These are phyloP conservation scores for Dicyrtomina minuta DNA, from an alignment of 2,888 invertebrate species.

Conservation along the genomic window DNA sequence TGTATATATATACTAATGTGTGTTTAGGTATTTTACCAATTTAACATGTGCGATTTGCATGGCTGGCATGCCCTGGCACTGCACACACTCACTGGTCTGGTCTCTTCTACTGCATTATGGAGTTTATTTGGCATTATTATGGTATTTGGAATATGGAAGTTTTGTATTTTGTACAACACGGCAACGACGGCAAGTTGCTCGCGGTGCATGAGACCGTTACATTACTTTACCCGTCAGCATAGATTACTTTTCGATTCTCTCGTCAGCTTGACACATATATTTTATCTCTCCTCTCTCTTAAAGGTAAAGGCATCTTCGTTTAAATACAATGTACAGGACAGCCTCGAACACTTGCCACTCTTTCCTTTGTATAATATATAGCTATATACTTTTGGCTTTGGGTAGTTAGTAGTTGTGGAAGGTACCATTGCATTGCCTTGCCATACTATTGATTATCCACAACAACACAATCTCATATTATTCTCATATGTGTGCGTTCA, in stretches of 20 bases:
- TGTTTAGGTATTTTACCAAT: constrained; percentile 15
- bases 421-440: neutral
- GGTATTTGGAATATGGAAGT: no score
- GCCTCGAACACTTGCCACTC: neutral
- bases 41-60: constrained; percentile 14
- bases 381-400: neutral
- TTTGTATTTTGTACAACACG: no score
- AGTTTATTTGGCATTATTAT: neutral
- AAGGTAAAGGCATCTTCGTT: no score
- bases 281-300: constrained; percentile 6
- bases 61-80: neutral
- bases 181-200: neutral
- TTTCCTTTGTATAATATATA: neutral
- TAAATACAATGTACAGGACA: neutral
- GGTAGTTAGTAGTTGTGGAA: no score
- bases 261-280: constrained; percentile 12
- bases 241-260: constrained; percentile 13
- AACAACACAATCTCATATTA: neutral
- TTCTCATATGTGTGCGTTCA: neutral
- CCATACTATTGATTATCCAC: neutral
- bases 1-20: neutral
- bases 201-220: constrained; percentile 15
- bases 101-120: neutral
- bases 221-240: constrained; percentile 18
- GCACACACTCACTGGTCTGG: neutral